Base-by-base conservation (phyloP, 2,797 vertebrate genomes). In the Oceanodroma leucorhoa region DNA sequence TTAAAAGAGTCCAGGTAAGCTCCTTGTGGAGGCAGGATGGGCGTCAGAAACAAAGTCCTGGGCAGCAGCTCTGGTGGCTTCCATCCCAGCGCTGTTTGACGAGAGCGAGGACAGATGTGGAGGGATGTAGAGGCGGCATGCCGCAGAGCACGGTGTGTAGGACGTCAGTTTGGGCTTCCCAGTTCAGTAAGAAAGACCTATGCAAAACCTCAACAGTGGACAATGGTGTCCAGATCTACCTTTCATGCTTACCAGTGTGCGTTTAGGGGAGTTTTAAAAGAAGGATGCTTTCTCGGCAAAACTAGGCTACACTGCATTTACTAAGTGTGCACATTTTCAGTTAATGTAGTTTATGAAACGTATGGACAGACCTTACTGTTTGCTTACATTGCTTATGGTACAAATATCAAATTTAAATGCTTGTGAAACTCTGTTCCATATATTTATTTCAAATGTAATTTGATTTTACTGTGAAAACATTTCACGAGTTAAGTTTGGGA, bases 381-480 rank as follows among this genome's bases (percentile, higher is more conserved):
- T 88, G 64, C 71, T 96, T 89, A 66, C 38, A 4, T 69, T 81
- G 55, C 51, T 80, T 69, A 41, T 0, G 0, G 53, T 67, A 48
- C 36, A 60, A 65, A 65, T 55, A 83, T 75, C 66, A 90, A 46
- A 79, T 76, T 78, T 86, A 79, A 94, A 94, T 53, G 46, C 34
- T 32, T 32, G 34, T 50, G 67, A 82, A 93, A 79, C 67, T 93
- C 66, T 64, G 65, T 95, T 94, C 86, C 12, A 9, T 60, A 1
- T 57, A 40, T 75, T 84, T 79, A 55, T 87, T 94, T 89, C 48
- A 64, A 80, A 43, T 54, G 30, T 73, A 77, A 82, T 87, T 89
- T 60, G 75, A 71, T 91, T 90, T 95, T 73, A 78, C 45, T 66
- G 70, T 86, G 82, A 69, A 89, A 96, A 75, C 30, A 30, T 75